Evolutionary conservation across 1,140 invertebrate species (phyloP), one percentile per base, ranked within the genome.

Genomic region (Drosophila pandora): DNA sequence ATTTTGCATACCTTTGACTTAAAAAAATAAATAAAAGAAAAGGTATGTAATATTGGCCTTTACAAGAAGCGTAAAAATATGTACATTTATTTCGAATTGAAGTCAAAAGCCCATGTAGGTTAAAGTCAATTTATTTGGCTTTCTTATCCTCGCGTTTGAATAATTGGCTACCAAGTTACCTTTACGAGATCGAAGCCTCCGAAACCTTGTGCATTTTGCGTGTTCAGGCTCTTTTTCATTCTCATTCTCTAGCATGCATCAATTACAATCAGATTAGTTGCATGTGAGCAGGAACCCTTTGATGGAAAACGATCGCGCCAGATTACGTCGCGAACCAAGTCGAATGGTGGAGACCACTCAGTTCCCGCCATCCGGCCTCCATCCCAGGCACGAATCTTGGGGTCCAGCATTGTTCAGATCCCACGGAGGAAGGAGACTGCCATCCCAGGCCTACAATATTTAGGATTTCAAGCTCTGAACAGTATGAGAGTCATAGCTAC

Each of bases 181-280:
- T 65, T 60, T 34, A 53, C 61, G 48, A 69, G 59, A 73, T 73
- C 60, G 43, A 53, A 49, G 23, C 43, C 0, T 22, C 17, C 43
- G 43, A 47, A 63, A 55, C 47, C 54, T 53, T 58, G 48, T 58
- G 49, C 13, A 56, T 78, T 78, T 78, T 81, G 82, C 82, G 82
- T 85, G 77, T 75, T 43, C 21, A 64, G 50, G 45, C 43, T 58
- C 63, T 39, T 53, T 39, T 48, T 53, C 39, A 17, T 22, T 55
- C 32, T 50, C 43, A 41, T 73, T 61, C 68, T 74, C 81, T 85
- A 81, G 82, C 82, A 78, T 61, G 78, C 77, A 60, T 68, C 82
- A 85, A 85, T 85, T 85, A 85, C 82, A 85, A 87, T 81, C 82
- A 81, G 82, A 87, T 85, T 87, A 87, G 82, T 76, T 87, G 65